These are phyloP conservation scores for Portevinia maculata DNA, from an alignment of 2,888 invertebrate genomes.

Conservation along the genomic window DNA sequence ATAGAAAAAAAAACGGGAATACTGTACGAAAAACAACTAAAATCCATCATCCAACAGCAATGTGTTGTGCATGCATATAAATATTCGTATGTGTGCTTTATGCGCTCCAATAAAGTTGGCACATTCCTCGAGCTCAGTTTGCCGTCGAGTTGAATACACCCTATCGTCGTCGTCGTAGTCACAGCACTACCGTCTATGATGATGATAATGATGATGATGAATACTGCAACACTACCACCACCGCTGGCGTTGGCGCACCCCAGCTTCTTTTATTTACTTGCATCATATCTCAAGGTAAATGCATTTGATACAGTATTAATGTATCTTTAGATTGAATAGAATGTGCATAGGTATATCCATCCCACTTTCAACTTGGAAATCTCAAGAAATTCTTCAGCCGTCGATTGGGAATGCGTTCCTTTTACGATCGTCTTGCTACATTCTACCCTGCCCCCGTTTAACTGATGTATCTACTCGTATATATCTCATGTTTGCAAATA, in stretches of 20 bases:
- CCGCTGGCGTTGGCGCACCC: constrained; percentile 30
- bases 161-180: constrained; percentile 28
- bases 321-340: constrained; percentile 19
- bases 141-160: constrained; percentile 65
- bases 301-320: constrained; percentile 53
- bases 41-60: constrained; percentile 51
- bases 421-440: constrained; percentile 14
- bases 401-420: constrained; percentile 44
- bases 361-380: constrained; percentile 26
- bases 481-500: constrained; percentile 32
- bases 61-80: constrained; percentile 16
- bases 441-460: constrained; percentile 23
- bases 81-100: constrained; percentile 51
- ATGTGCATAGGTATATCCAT: background rate
- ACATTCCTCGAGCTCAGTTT: constrained; percentile 61
- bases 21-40: constrained; percentile 54
- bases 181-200: no score
- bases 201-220: constrained; percentile 27
- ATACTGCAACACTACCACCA: background rate
- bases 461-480: background rate
- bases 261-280: constrained; percentile 21
- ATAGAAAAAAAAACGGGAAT: constrained; percentile 33
- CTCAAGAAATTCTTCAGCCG: constrained; percentile 39
- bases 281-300: constrained; percentile 66
- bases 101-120: constrained; percentile 71